phyloP scores from a whole-genome alignment of 2,888 invertebrate species.

The Caenorhabditis plicata region DNA sequence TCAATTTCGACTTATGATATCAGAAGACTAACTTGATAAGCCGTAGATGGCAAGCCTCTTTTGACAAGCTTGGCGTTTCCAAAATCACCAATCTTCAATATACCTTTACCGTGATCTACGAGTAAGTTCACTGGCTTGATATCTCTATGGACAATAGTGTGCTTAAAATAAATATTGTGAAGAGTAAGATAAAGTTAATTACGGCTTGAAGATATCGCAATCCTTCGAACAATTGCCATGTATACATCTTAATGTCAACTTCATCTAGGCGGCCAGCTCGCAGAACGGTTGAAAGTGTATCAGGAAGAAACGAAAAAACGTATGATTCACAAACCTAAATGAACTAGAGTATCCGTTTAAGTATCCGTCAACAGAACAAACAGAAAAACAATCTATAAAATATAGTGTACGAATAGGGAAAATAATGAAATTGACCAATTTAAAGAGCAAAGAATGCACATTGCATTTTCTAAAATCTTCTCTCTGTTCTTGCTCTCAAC shows the following conservation, averaged over 20 bases:
- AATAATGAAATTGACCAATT: too few species aligned
- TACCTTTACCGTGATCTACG: conserved; percentile 39
- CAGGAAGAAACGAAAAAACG: conserved; percentile 50
- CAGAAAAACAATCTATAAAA: too few species aligned
- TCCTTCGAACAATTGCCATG: conserved; percentile 59
- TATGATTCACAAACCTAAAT: conserved; percentile 51
- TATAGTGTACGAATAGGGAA: too few species aligned
- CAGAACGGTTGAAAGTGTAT: conserved; percentile 30
- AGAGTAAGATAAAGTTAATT: background rate
- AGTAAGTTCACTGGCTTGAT: conserved; percentile 50
- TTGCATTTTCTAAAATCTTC: too few species aligned
- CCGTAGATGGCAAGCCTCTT: conserved; percentile 29
- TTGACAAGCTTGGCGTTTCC: conserved; percentile 51
- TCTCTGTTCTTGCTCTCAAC: too few species aligned
- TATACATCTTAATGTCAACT: conserved; percentile 51
- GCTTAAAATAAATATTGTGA: conserved; percentile 11
- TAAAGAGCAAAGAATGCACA: too few species aligned
- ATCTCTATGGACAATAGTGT: conserved; percentile 39
- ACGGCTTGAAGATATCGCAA: conserved; percentile 43
- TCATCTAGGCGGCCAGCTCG: conserved; percentile 25
- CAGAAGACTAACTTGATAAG: conserved; percentile 35
- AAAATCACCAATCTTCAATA: conserved; percentile 55
- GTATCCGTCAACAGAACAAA: too few species aligned
- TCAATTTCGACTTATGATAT: conserved; percentile 1
- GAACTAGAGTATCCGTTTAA: background rate